Evolutionary conservation across 2,888 invertebrate species (phyloP).

Genomic region (Andrena hattorfiana): DNA sequence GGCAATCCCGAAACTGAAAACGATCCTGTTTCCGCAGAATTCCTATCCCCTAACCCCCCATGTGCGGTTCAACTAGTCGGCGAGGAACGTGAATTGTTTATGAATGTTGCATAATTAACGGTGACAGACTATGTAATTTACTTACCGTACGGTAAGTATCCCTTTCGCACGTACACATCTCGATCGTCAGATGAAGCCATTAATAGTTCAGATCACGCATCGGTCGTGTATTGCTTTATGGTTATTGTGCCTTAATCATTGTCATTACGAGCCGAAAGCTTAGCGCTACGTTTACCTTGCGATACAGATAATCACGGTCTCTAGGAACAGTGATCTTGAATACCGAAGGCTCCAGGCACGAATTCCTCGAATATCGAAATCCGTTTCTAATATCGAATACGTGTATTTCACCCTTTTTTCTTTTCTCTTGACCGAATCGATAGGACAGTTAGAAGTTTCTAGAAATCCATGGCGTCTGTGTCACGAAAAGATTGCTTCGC

Average conservation of each 20-base stretch:
- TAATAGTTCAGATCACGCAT: slow-evolving; percentile 54
- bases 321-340: slow-evolving; percentile 28
- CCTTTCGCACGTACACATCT: slow-evolving; percentile 26
- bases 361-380: slow-evolving; percentile 56
- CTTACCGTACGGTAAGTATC: slow-evolving; percentile 17
- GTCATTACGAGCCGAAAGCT: slow-evolving; percentile 54
- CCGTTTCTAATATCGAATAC: slow-evolving; percentile 41
- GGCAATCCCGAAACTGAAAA: not conserved
- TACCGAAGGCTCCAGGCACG: slow-evolving; percentile 36
- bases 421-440: not conserved
- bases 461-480: slow-evolving; percentile 13
- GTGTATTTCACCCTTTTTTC: not conserved
- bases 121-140: slow-evolving; percentile 46
- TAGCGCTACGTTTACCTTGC: slow-evolving; percentile 35
- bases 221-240: slow-evolving; percentile 48
- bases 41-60: not conserved
- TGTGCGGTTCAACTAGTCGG: not conserved
- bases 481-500: slow-evolving; percentile 6
- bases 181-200: slow-evolving; percentile 58
- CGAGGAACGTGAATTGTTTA: slow-evolving; percentile 28
- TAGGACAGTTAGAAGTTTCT: slow-evolving; percentile 20
- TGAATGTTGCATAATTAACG: slow-evolving; percentile 36
- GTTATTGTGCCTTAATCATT: slow-evolving; percentile 59
- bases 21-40: not conserved
- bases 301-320: slow-evolving; percentile 16